Conservation (phyloP, 1,140 invertebrate species). For the Conopomorpha cramerella region DNA sequence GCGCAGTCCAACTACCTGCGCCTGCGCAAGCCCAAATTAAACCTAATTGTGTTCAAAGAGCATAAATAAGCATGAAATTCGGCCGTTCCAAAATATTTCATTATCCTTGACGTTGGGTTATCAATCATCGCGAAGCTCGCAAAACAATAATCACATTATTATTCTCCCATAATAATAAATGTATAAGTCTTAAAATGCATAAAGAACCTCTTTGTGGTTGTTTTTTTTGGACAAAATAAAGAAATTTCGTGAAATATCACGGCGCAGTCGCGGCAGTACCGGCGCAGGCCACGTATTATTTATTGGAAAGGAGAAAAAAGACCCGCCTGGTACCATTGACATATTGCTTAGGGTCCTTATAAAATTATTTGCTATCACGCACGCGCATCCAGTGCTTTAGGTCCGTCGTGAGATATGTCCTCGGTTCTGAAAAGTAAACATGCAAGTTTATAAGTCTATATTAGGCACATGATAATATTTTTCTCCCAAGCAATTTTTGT, state of each 20-base stretch:
- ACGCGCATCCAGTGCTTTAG: constrained; percentile 35
- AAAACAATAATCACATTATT: constrained; percentile 62
- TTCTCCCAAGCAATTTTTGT: no score
- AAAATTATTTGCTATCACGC: constrained; percentile 60
- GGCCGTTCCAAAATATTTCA: constrained; percentile 43
- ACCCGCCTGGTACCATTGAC: constrained; percentile 32
- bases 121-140: constrained; percentile 51
- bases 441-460: no score
- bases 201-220: constrained; percentile 45
- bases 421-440: no score
- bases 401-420: no score
- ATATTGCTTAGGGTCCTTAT: constrained; percentile 58
- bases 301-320: constrained; percentile 50
- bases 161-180: constrained; percentile 57
- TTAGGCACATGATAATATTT: no score
- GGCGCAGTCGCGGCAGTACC: constrained; percentile 24
- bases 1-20: no score
- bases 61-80: constrained; percentile 32
- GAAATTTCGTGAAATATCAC: constrained; percentile 47
- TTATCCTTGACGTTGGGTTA: constrained; percentile 53
- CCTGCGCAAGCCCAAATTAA: no score
- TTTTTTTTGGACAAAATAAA: constrained; percentile 44
- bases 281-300: constrained; percentile 46
- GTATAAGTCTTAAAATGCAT: constrained; percentile 49
- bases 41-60: no score